Conservation (phyloP, 2,113 vertebrate species). For the Microcebus lehilahytsara region DNA sequence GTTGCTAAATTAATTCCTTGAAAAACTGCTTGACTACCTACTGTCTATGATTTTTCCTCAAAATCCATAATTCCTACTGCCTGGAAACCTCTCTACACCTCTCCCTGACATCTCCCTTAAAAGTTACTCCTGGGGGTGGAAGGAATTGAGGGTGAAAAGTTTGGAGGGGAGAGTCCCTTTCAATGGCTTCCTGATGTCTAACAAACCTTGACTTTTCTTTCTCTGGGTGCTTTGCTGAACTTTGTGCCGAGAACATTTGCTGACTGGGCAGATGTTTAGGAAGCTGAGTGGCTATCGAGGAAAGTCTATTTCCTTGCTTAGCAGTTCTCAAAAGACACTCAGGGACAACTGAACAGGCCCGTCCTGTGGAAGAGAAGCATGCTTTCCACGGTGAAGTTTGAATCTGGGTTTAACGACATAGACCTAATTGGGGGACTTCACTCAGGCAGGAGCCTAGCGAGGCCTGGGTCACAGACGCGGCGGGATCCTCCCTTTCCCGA, state of each 20-base stretch:
- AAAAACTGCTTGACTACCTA: neutral
- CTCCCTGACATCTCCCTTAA: neutral
- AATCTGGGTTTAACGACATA: neutral
- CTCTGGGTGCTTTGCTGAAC: neutral
- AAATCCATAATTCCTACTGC: neutral
- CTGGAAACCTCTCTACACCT: neutral
- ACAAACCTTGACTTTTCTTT: neutral
- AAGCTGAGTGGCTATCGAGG: too few relatives aligned
- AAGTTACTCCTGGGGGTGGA: neutral
- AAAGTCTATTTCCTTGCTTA: neutral
- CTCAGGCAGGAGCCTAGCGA: neutral
- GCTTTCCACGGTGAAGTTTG: neutral
- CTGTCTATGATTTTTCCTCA: neutral
- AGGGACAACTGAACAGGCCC: fast-evolving
- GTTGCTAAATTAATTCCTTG: neutral
- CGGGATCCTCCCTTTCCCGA: neutral
- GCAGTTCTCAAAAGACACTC: neutral
- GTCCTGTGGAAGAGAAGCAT: fast-evolving
- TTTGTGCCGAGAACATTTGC: neutral
- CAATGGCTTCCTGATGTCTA: neutral
- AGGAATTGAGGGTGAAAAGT: neutral
- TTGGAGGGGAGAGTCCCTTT: neutral
- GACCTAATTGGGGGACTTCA: too few relatives aligned
- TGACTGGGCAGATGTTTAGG: neutral
- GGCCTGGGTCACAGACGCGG: fast-evolving